These are phyloP conservation scores for Merluccius polli DNA, from an alignment of 2,797 vertebrate species.

Conservation along the genomic window DNA sequence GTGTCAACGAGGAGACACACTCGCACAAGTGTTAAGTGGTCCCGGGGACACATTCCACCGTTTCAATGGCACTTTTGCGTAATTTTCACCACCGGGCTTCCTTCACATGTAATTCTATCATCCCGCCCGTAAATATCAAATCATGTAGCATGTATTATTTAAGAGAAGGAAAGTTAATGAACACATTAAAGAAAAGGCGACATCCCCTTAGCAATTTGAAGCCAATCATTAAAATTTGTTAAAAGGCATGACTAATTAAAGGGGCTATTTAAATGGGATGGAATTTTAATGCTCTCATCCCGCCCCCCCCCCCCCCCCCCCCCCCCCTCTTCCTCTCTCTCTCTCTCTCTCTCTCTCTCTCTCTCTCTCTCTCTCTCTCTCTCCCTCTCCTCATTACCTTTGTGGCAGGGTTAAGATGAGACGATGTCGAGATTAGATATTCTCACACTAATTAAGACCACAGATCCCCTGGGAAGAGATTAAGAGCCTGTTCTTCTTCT, in stretches of 20 bases:
- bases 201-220: conserved; percentile 74
- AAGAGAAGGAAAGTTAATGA: conserved; percentile 72
- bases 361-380: not conserved
- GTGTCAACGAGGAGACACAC: conserved; percentile 59
- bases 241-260: conserved; percentile 85
- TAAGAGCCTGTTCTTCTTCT: conserved; percentile 60
- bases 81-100: conserved; percentile 46
- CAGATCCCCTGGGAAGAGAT: conserved; percentile 72
- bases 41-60: conserved; percentile 49
- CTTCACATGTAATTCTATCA: conserved; percentile 25
- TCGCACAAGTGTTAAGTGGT: conserved; percentile 62
- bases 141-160: conserved; percentile 76
- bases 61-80: conserved; percentile 42
- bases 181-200: conserved; percentile 66
- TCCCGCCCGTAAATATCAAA: conserved; percentile 65
- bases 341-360: no score
- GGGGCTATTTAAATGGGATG: conserved; percentile 79
- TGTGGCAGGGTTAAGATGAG: conserved; percentile 79
- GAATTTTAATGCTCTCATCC: conserved; percentile 75
- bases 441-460: conserved; percentile 80
- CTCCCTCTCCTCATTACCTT: conserved; percentile 73
- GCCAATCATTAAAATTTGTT: conserved; percentile 81
- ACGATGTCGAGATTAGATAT: conserved; percentile 80
- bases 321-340: no score
- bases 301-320: no score